Evolutionary conservation across 2,797 vertebrate genomes (phyloP), one percentile per base, ranked within the genome.

Genomic region (Florisuga fusca): DNA sequence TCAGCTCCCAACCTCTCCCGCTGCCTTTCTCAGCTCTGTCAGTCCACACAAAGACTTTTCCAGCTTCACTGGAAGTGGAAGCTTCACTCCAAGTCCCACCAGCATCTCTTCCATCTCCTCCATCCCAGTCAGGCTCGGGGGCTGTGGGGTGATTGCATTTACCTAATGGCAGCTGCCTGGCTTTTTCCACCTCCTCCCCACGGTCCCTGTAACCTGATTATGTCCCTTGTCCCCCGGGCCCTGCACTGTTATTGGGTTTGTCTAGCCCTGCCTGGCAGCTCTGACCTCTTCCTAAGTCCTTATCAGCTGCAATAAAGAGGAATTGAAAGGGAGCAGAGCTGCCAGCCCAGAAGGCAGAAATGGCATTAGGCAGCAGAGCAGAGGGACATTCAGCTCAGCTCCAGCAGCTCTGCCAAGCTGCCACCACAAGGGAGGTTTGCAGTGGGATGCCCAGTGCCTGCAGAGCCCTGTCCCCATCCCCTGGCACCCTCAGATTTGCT

Each of bases 141-240:
- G 63, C 79, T 2, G n/a, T 83, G 38, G 92, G 27, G 7, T 84
- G 90, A 95, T 95, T 93, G 69, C 76, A 43, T 96, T 95, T 94
- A 46, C 79, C 82, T 96, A 73, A 94, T 95, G 62, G 66, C 77
- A 86, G 74, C 74, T 53, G 33, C 78, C 83, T 91, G 93, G 48
- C 55, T 90, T 77, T 91, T 89, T 89, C 81, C 88, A 75, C 79
- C 73, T 53, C 76, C 3, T 0, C 16, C 41, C 45, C 26, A 29
- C 2, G 1, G 33, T 85, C n/a, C 53, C 68, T 3, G 4, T 95
- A 96, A 96, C 58, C 45, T 4, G 14, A 94, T 96, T 95, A 93
- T 38, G 2, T 5, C 29, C 48, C 59, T 46, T 76, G 51, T 79
- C 73, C 91, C 71, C 2, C 0, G 45, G 81, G 94, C 23, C 48